Evolutionary conservation across 2,888 invertebrate genomes (phyloP), one percentile per base, ranked within the genome.

Genomic region (Agonum fuliginosum): DNA sequence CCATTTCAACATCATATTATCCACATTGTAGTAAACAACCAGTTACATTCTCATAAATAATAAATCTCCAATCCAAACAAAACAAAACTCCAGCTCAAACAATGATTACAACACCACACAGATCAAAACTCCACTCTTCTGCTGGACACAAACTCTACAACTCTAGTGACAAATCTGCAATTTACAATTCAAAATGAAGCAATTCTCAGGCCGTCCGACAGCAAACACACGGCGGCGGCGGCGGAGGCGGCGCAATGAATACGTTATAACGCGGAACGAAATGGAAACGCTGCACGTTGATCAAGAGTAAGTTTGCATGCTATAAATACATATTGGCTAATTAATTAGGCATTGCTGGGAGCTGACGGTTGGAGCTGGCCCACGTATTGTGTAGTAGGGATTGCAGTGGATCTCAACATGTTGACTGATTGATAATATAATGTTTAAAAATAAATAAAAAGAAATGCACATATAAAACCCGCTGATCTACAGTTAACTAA

Each of bases 281-380:
- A 76, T 76, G 77, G 54, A 77, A 54, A 77, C 67, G 43, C 65
- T 62, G 22, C 73, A 65, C 74, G 76, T 58, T 70, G 77, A 77
- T 70, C 77, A 77, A 77, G 74, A 74, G 77, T 58, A 77, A 77
- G 70, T 77, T 77, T 70, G 77, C 70, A 77, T 77, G 77, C 77
- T 70, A 77, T 77, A 77, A 77, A 77, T 77, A 77, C 77, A 77
- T 77, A 77, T 77, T 77, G 77, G 77, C 70, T 77, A 70, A 77
- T 77, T 77, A 69, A 69, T 70, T 70, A 77, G 41, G 77, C 70
- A 77, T 74, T 30, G 48, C 24, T 12, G 22, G 48, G 24, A n/a
- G 8, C 24, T 12, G 24, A n/a, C n/a, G n/a, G 27, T 2, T n/a
- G n/a, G n/a, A 6, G 46, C 46, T 46, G 17, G 46, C 46, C 46